Conservation (phyloP, 1,140 invertebrate genomes). For the Drosophila asahinai region DNA sequence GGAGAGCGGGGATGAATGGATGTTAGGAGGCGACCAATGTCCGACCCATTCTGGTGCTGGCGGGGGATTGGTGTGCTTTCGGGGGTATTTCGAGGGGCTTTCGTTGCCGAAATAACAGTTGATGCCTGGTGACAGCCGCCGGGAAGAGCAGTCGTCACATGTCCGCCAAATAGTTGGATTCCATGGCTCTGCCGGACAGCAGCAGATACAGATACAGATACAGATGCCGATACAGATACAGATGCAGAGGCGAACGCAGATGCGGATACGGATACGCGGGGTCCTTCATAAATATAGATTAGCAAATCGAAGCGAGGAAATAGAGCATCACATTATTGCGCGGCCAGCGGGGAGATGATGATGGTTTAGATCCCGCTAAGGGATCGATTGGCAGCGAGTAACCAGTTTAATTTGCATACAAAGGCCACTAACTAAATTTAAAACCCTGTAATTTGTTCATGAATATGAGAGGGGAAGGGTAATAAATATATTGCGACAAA, state of each 20-base stretch:
- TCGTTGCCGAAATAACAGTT: constrained; percentile 58
- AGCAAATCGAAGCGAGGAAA: constrained; percentile 52
- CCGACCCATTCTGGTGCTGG: constrained; percentile 27
- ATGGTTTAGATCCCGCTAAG: background rate
- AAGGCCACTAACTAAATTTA: no score
- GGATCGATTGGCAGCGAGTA: background rate
- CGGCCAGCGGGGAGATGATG: background rate
- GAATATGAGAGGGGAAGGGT: no score
- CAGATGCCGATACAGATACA: background rate
- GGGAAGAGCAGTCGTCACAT: constrained; percentile 47
- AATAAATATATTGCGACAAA: no score
- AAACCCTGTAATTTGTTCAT: no score
- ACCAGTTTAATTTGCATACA: background rate
- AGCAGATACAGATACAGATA: constrained; percentile 11
- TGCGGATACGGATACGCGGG: background rate
- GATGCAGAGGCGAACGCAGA: background rate
- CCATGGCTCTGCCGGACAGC: constrained; percentile 8
- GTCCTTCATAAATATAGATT: constrained; percentile 77
- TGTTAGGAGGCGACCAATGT: constrained; percentile 23
- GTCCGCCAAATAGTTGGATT: constrained; percentile 29
- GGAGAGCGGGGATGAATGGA: constrained; percentile 16
- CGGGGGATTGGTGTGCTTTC: background rate
- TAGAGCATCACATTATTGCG: constrained; percentile 29
- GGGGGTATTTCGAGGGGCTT: background rate
- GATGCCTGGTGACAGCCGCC: constrained; percentile 60